Conservation (phyloP, 2,888 invertebrate species). For the Tachina lurida region DNA sequence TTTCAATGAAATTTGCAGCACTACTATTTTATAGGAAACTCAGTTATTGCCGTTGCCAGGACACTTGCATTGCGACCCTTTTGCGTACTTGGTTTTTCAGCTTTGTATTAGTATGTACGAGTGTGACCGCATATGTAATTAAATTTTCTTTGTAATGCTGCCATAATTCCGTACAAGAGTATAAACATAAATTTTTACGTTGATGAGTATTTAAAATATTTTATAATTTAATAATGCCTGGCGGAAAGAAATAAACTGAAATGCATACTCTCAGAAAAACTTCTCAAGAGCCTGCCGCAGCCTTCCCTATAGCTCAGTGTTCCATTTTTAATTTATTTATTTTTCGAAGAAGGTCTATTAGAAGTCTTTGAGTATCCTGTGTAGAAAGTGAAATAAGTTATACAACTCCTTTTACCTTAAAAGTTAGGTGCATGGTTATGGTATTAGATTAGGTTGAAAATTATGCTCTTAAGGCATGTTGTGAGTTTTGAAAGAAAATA, state of each 20-base stretch:
- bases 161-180: background rate
- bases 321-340: no score
- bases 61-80: constrained; percentile 2
- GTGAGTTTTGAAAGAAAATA: no score
- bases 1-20: constrained; percentile 44
- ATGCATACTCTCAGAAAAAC: no score
- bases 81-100: background rate
- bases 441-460: no score
- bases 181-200: constrained; percentile 15
- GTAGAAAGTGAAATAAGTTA: no score
- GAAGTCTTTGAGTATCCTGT: no score
- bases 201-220: constrained; percentile 3
- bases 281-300: no score
- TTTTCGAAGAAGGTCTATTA: no score
- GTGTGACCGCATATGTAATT: constrained; percentile 3
- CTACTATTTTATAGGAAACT: constrained; percentile 56
- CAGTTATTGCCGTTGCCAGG: constrained; percentile 48
- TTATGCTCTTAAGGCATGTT: no score
- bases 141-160: constrained; percentile 6
- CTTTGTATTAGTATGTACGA: background rate
- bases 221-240: background rate
- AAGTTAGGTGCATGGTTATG: no score
- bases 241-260: background rate
- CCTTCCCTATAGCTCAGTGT: no score
- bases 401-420: no score